Evolutionary conservation across 2,113 vertebrate species (phyloP), one percentile per base, ranked within the genome.

Genomic region (Lanius ludovicianus): DNA sequence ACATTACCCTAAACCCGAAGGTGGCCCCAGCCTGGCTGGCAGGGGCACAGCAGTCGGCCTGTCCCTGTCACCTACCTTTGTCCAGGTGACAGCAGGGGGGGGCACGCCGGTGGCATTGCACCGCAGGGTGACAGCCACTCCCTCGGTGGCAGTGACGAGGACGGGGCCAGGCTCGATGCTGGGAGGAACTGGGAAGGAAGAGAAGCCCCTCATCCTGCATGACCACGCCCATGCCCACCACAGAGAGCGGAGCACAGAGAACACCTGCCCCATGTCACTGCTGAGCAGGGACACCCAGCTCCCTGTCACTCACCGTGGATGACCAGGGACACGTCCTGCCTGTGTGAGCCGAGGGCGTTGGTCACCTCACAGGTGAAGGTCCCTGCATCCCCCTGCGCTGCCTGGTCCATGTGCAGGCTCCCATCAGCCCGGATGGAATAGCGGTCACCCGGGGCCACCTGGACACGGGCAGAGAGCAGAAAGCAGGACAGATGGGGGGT

Each of bases 71-170:
- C 93, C 65, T 94, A 99, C 99, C 99, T 99, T 99, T 93, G 98
- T 97, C 99, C 99, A 99, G 95, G 97, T 96, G 71, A 99, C 87
- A 16, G 96, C 70, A 13, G 99, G 99, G 23, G 79, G 84, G 5
- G 99, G 99, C 77, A 98, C 82, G 0, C 99, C 99, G 0, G 76
- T 98, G 91, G 98, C 96, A 15, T 98, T 89, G 65, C 99, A 99
- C 13, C 31, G 95, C 64, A 99, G 97, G 20, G 98, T 96, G 60
- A 98, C 96, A 8, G 98, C 95, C 3, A 74, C 97, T 13, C 98
- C 99, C 95, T 99, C 99, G 0, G 97, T 98, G 95, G 98, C 98
- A 47, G 98, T 93, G 41, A 99, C 93, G 22, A 99, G 98, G 69
- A 97, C 97, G 20, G 98, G 98, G 21, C 98, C 97, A 9, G 98